phyloP scores from a whole-genome alignment of 1,140 invertebrate species.

The Meloidogyne chitwoodi region DNA sequence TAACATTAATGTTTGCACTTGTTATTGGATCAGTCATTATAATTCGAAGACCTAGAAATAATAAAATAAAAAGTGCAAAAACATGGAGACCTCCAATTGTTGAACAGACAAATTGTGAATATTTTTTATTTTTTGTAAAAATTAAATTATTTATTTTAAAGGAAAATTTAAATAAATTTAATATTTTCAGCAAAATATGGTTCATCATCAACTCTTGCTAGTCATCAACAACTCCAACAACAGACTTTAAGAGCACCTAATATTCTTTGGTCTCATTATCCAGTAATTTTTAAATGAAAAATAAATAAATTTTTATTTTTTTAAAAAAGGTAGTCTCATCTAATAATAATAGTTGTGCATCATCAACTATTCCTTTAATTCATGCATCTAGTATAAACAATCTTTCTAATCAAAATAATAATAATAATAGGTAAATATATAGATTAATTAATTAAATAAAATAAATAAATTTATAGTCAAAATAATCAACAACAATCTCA shows the following conservation, averaged over 20 bases:
- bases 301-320: neutral
- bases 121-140: neutral
- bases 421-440: too few species aligned
- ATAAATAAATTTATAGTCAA: neutral
- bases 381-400: conserved; percentile 7
- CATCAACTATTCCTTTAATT: conserved; percentile 12
- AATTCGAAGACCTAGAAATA: neutral
- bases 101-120: neutral
- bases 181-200: neutral
- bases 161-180: neutral
- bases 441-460: too few species aligned
- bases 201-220: neutral
- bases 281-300: neutral
- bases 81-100: conserved; percentile 9
- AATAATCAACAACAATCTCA: neutral
- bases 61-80: neutral
- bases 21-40: conserved; percentile 4
- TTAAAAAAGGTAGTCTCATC: neutral
- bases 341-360: neutral
- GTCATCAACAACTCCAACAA: neutral
- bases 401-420: neutral
- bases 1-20: neutral
- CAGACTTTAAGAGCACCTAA: neutral
- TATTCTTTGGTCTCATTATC: neutral
- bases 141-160: neutral